Conservation (phyloP, 2,797 vertebrate species). For the Pyrrhura leucotis region DNA sequence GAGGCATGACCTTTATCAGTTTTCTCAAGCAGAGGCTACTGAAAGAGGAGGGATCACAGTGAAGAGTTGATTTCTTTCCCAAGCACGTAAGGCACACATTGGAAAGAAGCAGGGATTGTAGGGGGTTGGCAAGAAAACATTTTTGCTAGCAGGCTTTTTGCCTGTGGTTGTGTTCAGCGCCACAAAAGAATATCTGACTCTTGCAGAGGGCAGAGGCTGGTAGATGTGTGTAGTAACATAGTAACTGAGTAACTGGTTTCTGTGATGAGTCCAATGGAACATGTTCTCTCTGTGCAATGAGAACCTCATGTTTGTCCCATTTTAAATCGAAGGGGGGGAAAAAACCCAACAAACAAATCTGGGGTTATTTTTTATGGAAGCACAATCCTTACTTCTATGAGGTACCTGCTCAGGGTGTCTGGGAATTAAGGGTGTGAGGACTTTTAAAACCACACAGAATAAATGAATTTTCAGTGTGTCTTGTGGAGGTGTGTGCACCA, state of each 20-base stretch:
- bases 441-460: background rate
- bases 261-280: background rate
- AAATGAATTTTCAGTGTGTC: rapidly evolving
- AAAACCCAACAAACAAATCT: background rate
- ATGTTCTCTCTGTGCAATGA: background rate
- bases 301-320: background rate
- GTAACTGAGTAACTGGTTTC: background rate
- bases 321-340: background rate
- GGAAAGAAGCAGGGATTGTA: background rate
- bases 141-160: background rate
- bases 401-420: background rate
- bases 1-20: background rate
- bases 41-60: background rate
- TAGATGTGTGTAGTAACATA: background rate
- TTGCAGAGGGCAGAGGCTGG: background rate
- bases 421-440: background rate
- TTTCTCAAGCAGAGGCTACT: background rate
- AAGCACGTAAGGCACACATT: rapidly evolving
- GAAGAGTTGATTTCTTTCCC: background rate
- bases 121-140: background rate
- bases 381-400: background rate
- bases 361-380: background rate
- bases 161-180: background rate
- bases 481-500: rapidly evolving
- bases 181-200: background rate